Evolutionary conservation across 2,797 vertebrate species (phyloP).

Genomic region (Pangasius macronema): DNA sequence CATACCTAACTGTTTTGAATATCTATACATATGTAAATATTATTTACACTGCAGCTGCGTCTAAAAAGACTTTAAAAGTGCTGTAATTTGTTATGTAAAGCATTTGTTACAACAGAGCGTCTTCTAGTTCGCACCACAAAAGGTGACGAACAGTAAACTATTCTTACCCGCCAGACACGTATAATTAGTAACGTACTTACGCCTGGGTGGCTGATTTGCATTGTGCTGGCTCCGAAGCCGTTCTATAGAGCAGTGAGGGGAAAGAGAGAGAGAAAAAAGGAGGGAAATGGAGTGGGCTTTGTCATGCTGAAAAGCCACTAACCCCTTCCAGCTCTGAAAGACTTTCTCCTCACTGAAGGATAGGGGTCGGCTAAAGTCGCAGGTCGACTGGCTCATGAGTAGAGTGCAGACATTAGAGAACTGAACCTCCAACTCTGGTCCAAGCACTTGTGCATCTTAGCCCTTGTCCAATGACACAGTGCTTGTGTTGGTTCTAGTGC

Average conservation of each 20-base stretch:
- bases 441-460: background rate
- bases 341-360: conserved; percentile 74
- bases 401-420: conserved; percentile 59
- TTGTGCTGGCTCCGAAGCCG: conserved; percentile 81
- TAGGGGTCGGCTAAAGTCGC: conserved; percentile 67
- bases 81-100: conserved; percentile 46
- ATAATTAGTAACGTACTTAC: too few relatives aligned
- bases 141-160: too few relatives aligned
- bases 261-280: conserved; percentile 51
- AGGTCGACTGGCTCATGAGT: conserved; percentile 58
- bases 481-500: background rate
- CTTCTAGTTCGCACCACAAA: conserved; percentile 52
- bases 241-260: conserved; percentile 76
- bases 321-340: conserved; percentile 52
- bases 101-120: conserved; percentile 40
- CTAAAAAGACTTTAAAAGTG: conserved; percentile 16
- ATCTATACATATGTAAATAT: conserved; percentile 1
- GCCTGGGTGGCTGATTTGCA: conserved; percentile 88
- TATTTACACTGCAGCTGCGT: conserved; percentile 30
- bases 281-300: conserved; percentile 69
- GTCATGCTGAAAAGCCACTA: conserved; percentile 77
- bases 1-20: conserved; percentile 5
- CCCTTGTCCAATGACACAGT: background rate
- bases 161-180: too few relatives aligned
- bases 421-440: conserved; percentile 24